phyloP scores from a whole-genome alignment of 2,797 vertebrate genomes.

The Eospalax fontanierii region DNA sequence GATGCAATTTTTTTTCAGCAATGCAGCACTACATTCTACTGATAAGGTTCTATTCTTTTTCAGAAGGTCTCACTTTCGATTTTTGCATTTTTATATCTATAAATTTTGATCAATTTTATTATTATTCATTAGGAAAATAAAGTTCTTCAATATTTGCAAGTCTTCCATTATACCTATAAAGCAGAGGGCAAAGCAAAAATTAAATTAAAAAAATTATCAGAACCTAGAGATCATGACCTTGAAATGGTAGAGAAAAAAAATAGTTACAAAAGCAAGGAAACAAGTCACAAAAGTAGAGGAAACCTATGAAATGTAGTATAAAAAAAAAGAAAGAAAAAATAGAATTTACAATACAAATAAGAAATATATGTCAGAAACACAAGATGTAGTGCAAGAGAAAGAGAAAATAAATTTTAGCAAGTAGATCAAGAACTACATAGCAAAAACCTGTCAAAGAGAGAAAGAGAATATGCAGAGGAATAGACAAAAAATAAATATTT shows the following conservation, averaged over 20 bases:
- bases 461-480: background rate
- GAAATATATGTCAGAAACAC: background rate
- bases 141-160: slow-evolving; percentile 22
- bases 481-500: background rate
- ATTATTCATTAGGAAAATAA: background rate
- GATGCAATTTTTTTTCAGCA: background rate
- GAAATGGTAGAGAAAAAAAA: background rate
- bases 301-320: background rate
- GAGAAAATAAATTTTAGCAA: background rate
- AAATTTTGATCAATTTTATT: background rate
- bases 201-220: slow-evolving; percentile 33
- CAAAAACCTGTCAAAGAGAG: background rate
- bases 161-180: background rate
- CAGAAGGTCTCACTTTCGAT: background rate
- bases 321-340: background rate
- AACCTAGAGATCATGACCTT: background rate
- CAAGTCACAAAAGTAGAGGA: background rate
- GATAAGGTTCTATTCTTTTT: background rate
- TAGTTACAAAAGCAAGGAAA: background rate
- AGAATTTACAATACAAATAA: background rate
- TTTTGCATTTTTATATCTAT: background rate
- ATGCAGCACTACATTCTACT: background rate
- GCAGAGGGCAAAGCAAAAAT: background rate
- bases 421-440: background rate
- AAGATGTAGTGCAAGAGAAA: background rate